These are phyloP conservation scores for Rotaria socialis DNA, from an alignment of 2,888 invertebrate genomes.

Conservation along the genomic window DNA sequence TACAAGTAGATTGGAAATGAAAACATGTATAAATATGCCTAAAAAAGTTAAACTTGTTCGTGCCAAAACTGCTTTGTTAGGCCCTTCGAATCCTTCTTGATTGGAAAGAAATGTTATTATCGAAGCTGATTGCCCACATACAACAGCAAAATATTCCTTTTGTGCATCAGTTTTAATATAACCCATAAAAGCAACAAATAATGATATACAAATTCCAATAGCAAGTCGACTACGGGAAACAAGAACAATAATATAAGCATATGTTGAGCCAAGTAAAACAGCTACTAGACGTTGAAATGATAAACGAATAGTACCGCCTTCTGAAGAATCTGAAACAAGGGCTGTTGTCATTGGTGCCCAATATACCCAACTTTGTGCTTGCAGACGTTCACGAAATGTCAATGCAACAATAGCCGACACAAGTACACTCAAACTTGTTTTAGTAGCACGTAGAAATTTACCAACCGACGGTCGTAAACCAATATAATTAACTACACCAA, in stretches of 20 bases:
- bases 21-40: constrained; percentile 18
- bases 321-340: background rate
- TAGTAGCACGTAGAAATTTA: background rate
- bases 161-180: background rate
- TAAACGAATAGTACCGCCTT: background rate
- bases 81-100: background rate
- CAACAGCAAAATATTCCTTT: constrained; percentile 28
- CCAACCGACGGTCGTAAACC: constrained; percentile 9
- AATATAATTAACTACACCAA: background rate
- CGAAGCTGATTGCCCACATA: background rate
- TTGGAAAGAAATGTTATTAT: constrained; percentile 8
- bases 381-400: background rate
- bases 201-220: background rate
- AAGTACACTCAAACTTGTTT: constrained; percentile 29
- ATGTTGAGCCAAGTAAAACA: constrained; percentile 30
- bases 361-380: constrained; percentile 1
- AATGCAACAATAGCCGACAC: background rate
- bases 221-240: background rate
- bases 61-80: background rate
- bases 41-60: constrained; percentile 32
- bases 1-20: background rate
- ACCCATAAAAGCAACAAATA: constrained; percentile 3
- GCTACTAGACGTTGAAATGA: constrained; percentile 1
- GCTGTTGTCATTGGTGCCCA: constrained; percentile 34
- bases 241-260: constrained; percentile 4